Evolutionary conservation across 2,113 vertebrate species (phyloP).

Genomic region (Rousettus leschenaultii): DNA sequence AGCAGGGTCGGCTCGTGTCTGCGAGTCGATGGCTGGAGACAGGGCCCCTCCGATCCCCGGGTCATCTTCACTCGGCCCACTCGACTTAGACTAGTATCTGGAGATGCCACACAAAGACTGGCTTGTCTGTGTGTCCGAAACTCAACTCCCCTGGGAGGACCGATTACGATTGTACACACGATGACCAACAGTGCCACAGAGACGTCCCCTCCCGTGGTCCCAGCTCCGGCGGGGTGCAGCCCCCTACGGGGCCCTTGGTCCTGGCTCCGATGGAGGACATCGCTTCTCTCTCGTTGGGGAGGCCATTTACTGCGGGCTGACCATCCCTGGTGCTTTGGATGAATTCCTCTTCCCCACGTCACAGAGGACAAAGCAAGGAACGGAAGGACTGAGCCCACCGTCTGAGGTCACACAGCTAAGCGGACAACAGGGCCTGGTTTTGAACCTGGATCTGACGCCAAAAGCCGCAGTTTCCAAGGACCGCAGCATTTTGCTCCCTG

Average conservation of each 20-base stretch:
- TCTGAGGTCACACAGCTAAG: neutral
- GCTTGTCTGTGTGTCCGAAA: neutral
- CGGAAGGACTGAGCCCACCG: neutral
- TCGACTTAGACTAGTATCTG: neutral
- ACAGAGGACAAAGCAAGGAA: neutral
- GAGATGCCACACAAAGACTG: neutral
- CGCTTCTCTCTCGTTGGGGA: neutral
- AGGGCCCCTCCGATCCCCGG: neutral
- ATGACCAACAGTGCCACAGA: neutral
- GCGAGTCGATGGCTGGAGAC: rapidly evolving
- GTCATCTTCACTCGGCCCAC: neutral
- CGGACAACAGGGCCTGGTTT: no score
- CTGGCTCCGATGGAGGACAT: neutral
- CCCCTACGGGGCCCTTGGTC: no score
- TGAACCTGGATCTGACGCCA: no score
- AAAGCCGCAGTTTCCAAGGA: no score
- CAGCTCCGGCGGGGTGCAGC: no score
- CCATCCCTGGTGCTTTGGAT: no score
- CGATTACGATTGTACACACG: rapidly evolving
- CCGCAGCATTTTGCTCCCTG: no score
- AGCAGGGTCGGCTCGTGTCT: no score
- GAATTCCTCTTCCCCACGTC: neutral
- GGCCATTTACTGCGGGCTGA: no score
- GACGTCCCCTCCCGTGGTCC: neutral
- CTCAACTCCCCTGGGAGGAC: neutral